Conservation (phyloP, 35 echinoderm and acorn worm species). For the Lytechinus variegatus region DNA sequence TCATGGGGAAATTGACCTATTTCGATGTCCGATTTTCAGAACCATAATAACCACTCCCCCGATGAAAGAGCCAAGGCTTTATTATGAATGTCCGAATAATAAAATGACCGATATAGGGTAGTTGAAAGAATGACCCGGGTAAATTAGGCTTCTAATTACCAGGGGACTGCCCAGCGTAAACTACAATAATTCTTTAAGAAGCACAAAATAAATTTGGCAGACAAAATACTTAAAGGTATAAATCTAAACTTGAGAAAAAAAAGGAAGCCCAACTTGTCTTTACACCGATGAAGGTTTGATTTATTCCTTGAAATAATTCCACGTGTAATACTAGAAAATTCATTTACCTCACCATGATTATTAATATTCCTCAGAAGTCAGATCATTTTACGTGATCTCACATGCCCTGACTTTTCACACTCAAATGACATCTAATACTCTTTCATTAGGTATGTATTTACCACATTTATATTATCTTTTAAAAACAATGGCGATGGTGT, state of each 20-base stretch:
- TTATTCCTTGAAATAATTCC: background rate
- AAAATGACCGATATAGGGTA: background rate
- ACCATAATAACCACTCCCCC: slow-evolving; percentile 14
- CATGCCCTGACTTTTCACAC: background rate
- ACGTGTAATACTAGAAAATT: background rate
- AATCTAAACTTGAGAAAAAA: background rate
- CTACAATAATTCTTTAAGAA: background rate
- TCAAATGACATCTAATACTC: background rate
- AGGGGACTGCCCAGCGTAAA: background rate
- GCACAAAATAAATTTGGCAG: too few species aligned
- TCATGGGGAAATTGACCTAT: slow-evolving; percentile 9
- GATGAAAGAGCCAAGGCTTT: slow-evolving; percentile 12
- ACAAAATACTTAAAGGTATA: background rate
- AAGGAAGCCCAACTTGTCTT: background rate
- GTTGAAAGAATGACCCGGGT: background rate
- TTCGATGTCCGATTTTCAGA: slow-evolving; percentile 30
- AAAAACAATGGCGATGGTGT: too few species aligned
- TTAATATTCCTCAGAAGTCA: background rate
- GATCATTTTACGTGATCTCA: background rate
- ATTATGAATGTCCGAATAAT: slow-evolving; percentile 5
- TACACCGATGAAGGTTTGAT: background rate
- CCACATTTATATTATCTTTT: background rate
- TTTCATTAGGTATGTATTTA: background rate
- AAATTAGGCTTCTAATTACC: background rate
- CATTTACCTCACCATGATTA: background rate